Conservation (phyloP, 64 coral and sea anemone genomes). For the Montipora cactus region DNA sequence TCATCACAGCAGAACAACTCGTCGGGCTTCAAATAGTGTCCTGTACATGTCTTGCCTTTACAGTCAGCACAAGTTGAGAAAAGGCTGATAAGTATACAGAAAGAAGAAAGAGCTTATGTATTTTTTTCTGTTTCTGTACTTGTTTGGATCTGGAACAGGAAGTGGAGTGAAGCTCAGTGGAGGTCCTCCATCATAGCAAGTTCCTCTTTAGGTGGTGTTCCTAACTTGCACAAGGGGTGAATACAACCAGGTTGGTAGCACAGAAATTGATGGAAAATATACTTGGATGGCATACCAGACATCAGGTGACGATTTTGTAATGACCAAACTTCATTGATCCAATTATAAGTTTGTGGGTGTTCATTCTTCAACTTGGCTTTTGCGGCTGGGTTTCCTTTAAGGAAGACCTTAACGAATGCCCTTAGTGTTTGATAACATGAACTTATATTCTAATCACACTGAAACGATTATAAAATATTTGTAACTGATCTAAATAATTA, state of each 20-base stretch:
- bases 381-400: constrained; percentile 38
- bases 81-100: background rate
- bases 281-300: constrained; percentile 45
- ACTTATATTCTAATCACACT: constrained; percentile 28
- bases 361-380: constrained; percentile 23
- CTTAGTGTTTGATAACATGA: no score
- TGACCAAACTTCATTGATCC: constrained; percentile 50
- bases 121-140: constrained; percentile 8
- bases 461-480: constrained; percentile 62
- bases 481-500: constrained; percentile 47
- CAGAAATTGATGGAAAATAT: constrained; percentile 58
- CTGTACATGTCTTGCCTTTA: constrained; percentile 34
- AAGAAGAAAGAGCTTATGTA: background rate
- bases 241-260: constrained; percentile 54
- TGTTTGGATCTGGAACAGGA: constrained; percentile 53
- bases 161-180: constrained; percentile 50
- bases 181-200: constrained; percentile 59
- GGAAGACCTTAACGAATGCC: background rate
- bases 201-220: background rate
- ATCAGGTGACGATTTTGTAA: constrained; percentile 29
- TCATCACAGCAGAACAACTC: constrained; percentile 56
- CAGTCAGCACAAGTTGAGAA: constrained; percentile 45
- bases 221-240: constrained; percentile 57
- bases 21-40: constrained; percentile 50
- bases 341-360: constrained; percentile 9